Percentiles rank a stretch among this genome's conserved stretches.
Conservation (phyloP, 2,888 invertebrate genomes). For the Oligia strigilis region DNA sequence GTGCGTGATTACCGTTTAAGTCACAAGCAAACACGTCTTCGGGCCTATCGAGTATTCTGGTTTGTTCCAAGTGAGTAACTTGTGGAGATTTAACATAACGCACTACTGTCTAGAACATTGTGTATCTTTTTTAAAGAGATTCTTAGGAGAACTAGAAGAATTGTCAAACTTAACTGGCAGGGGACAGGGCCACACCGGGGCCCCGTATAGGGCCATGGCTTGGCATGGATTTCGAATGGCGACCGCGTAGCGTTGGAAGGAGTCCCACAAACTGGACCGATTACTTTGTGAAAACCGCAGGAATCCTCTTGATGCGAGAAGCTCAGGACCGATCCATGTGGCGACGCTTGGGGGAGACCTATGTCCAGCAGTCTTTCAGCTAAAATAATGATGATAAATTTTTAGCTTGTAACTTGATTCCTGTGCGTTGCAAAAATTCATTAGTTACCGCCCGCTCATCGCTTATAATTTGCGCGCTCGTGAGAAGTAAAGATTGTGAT, state of each 20-base stretch:
- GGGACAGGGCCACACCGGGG: background rate
- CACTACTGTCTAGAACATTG: background rate
- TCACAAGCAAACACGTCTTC: conserved; percentile 47
- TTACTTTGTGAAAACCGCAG: background rate
- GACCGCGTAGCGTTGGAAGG: background rate
- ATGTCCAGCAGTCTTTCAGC: background rate
- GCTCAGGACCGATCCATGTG: background rate
- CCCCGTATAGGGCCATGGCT: too few relatives aligned
- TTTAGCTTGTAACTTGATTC: background rate
- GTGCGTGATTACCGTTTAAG: conserved; percentile 61
- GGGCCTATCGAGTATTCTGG: conserved; percentile 40
- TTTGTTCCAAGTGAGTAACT: conserved; percentile 34
- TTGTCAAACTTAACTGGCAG: background rate
- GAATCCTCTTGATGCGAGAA: background rate
- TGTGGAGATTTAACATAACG: background rate
- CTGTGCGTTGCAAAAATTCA: too few relatives aligned
- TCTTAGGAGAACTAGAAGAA: background rate
- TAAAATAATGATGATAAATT: background rate
- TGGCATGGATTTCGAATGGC: background rate
- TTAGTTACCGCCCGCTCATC: background rate
- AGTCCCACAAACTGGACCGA: background rate
- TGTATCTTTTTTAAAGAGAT: too few relatives aligned
- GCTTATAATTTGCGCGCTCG: conserved; percentile 28
- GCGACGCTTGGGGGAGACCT: background rate
- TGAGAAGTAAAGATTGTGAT: conserved; percentile 63